Base-by-base conservation (phyloP, 2,797 vertebrate species). In the Bradypodion pumilum region DNA sequence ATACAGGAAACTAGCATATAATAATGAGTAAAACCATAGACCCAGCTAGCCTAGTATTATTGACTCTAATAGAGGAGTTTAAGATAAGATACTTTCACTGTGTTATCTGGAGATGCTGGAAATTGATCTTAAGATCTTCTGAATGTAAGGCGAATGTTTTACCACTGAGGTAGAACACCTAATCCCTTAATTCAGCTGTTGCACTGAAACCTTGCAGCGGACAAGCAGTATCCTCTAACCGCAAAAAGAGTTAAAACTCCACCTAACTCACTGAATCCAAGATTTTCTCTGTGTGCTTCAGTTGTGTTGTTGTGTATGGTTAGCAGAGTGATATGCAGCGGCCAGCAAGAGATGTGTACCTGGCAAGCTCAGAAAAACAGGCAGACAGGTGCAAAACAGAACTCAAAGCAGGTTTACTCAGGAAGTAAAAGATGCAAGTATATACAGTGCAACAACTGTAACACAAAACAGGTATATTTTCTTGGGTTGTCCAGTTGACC, bases 221-320 rank as follows among this genome's bases (percentile, higher is more conserved):
- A 80, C 79, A 74, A 89, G 66, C 81, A 80, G 69, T 44, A 62
- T 82, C 72, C 46, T 72, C 21, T 82, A 80, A 72, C 32, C 27
- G 29, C 35, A 85, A 83, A 74, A 89, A 49, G 1, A 23, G 7
- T 6, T 35, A 49, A 86, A 74, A 5, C 69, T 9, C 29, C 12
- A 29, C 70, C 32, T 59, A n/a, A 29, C 49, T 19, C 72, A 15
- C 78, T 56, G 81, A 66, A 60, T 15, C 49, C 7, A 37, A n/a
- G 13, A 59, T 60, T 35, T 78, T 63, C 32, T 60, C 29, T 62
- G 1, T 0, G 0, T 85, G 80, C 84, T 86, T 91, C 15, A n/a
- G n/a, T n/a, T n/a, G 35, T 46, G 25, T 0, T 80, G n/a, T n/a
- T n/a, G 35, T 46, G 25, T 0, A 80, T n/a, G n/a, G n/a, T n/a